Conservation (phyloP, 2,888 invertebrate species). For the Oscheius sp. region DNA sequence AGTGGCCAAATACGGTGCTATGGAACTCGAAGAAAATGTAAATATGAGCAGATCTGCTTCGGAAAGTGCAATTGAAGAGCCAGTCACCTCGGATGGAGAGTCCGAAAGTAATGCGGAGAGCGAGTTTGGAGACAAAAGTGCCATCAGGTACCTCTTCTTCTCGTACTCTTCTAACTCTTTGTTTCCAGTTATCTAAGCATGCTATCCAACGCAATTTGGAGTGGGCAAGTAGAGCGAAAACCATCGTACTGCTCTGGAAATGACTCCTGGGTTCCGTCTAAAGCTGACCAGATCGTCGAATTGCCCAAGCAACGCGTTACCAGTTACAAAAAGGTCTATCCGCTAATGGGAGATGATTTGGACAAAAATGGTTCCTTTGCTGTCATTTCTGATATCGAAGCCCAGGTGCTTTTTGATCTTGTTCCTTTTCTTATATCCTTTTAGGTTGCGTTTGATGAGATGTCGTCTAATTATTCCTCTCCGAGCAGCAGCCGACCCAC, state of each 20-base stretch:
- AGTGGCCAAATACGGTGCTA: too few species aligned
- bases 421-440: not conserved
- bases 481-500: not conserved
- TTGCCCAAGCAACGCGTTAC: constrained; percentile 40
- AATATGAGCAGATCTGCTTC: too few species aligned
- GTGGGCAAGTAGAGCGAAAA: not conserved
- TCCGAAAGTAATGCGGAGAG: constrained; percentile 5
- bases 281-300: constrained; percentile 45
- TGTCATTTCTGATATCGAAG: constrained; percentile 8
- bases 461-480: constrained; percentile 9
- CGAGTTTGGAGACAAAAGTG: constrained; percentile 30
- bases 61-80: not conserved
- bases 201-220: constrained; percentile 22
- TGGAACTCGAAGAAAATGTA: too few species aligned
- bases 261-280: constrained; percentile 45
- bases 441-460: not conserved
- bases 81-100: constrained; percentile 15
- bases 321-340: constrained; percentile 51
- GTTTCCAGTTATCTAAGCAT: constrained; percentile 16
- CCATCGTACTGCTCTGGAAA: constrained; percentile 15
- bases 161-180: too few species aligned
- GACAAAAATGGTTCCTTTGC: constrained; percentile 22
- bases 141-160: constrained; percentile 5
- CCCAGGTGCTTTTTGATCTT: not conserved
- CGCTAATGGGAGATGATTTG: constrained; percentile 34